Evolutionary conservation across 2,113 vertebrate genomes (phyloP).

Genomic region (Mastomys natalensis): DNA sequence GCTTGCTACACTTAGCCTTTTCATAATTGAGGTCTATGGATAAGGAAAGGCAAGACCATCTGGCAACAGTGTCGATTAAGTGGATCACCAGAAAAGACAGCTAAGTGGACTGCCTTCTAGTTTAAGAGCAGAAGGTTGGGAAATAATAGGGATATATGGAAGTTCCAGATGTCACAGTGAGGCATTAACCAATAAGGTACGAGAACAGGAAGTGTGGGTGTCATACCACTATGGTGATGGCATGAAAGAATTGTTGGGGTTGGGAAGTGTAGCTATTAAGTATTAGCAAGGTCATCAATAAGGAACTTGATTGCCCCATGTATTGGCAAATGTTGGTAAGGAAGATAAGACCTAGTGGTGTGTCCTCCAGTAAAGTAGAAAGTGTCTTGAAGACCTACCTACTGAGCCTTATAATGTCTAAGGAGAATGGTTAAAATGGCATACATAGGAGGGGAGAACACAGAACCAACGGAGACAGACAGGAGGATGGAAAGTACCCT

Average conservation of each 20-base stretch:
- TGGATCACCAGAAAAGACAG: background rate
- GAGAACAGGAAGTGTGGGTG: background rate
- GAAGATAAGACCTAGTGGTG: background rate
- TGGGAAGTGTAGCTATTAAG: background rate
- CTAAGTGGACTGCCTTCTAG: background rate
- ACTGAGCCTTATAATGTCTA: background rate
- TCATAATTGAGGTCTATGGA: background rate
- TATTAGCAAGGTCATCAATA: background rate
- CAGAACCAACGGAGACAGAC: background rate
- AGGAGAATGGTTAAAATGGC: rapidly evolving
- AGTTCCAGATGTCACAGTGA: background rate
- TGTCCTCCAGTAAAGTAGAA: background rate
- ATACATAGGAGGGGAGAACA: rapidly evolving
- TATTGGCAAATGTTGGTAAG: background rate
- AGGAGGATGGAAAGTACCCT: background rate
- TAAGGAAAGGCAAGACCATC: background rate
- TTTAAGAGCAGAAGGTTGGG: background rate
- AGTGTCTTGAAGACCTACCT: rapidly evolving
- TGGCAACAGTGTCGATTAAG: background rate
- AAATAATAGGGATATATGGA: background rate
- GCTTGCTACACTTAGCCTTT: background rate
- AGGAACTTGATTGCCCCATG: background rate
- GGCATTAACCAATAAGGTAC: background rate
- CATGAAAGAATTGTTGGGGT: rapidly evolving
- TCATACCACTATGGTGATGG: too few species aligned